Base-by-base conservation (phyloP, 2,113 vertebrate species). In the Ictalurus punctatus region DNA sequence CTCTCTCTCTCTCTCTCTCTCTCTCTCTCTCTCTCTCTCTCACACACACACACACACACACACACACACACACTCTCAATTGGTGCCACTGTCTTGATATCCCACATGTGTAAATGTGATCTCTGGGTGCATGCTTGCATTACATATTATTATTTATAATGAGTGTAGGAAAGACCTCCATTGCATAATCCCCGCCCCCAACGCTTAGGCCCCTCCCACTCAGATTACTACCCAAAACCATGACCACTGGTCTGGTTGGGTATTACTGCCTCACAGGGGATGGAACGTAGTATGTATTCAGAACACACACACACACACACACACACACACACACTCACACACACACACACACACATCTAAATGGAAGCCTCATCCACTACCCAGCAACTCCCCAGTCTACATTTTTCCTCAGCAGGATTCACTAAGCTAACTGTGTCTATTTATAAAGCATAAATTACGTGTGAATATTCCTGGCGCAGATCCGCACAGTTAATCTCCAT, bases 241-340 rank as follows among this genome's bases (percentile, higher is more conserved):
- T 79, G 14, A 54, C 5, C 14, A 17, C 27, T 17, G 25, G 13
- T 80, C 48, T 54, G 78, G 25, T 78, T 76, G 21, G 90, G 90
- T 92, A 93, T 89, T 95, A 92, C 94, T 95, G 94, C 94, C 94
- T 95, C 94, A 94, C 30, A 82, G 88, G 94, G 94, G 94, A 93
- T 94, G 93, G 94, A 95, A 95, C 94, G 94, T 65, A 92, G 48
- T 56, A 71, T 71, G 44, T 34, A 56, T 12, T 71, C 17, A 74
- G 6, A 30, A 34, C 80, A 90, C 30, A 1, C 7, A 78, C 82
- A 85, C 67, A 56, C 40, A 81, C 6, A 65, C 48, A 23, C 65
- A 69, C 79, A 89, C 71, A 87, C 34, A 0, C 9, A 65, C 48
- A 23, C 65, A 69, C 79, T 88, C 71, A 87, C 34, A 0, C 9